Base-by-base conservation (phyloP, 2,797 vertebrate genomes). In the Merluccius polli region DNA sequence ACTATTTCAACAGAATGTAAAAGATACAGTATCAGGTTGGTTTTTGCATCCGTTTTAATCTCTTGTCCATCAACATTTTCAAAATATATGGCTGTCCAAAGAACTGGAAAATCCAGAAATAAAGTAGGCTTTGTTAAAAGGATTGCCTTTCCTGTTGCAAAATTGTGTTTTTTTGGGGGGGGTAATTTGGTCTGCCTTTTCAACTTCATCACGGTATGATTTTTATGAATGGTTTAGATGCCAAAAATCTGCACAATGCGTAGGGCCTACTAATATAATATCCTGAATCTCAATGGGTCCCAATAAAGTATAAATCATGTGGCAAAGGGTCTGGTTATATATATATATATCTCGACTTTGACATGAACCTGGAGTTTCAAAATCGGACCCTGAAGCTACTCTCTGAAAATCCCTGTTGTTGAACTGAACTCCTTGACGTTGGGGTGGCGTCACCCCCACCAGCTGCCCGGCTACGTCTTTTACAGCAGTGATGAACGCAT, bases 221-320 rank as follows among this genome's bases (percentile, higher is more conserved):
- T 65, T 65, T 65, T 65, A 65, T 29, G 59, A 65, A 65, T 65
- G 59, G 59, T 11, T 27, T 12, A 59, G 59, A 27, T 65, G 59
- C 59, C 59, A 65, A 27, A 65, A 11, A 27, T 9, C 59, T 65
- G 59, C n/a, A 16, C 59, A 65, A 65, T 27, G 52, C 21, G 21
- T n/a, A 48, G 52, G 52, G 52, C 52, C 21, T 24, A 9, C 59
- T 65, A 24, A 65, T 65, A 59, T n/a, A 8, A 38, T 12, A 65
- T 65, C 59, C 59, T 12, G n/a, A 27, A 65, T 27, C 59, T 27
- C 59, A 65, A 27, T 65, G 59, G 59, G 8, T 65, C 59, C 59
- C 24, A 65, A 65, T 65, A 65, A 65, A 65, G 24, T 65, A 65
- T 65, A 24, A 65, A 65, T 27, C 59, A 65, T 65, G 59, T 65